Evolutionary conservation across 1,140 invertebrate species (phyloP).

Genomic region (Nephotettix cincticeps): DNA sequence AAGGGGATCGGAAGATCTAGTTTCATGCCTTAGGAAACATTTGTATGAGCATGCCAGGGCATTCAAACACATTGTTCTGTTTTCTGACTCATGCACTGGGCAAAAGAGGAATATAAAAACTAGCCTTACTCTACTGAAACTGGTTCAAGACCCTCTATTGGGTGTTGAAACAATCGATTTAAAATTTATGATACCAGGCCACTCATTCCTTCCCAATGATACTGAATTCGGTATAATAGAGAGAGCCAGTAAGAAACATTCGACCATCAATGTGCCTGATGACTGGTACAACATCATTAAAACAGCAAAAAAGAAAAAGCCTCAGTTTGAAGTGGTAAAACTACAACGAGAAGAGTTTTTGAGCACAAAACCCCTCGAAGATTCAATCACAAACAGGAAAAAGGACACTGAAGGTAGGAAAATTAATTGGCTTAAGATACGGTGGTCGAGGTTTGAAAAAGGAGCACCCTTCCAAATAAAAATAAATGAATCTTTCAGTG

Average conservation of each 20-base stretch:
- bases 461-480: constrained; percentile 6
- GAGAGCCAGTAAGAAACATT: constrained; percentile 24
- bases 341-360: constrained; percentile 5
- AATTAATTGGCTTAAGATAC: background rate
- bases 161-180: constrained; percentile 37
- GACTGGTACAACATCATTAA: constrained; percentile 9
- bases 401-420: background rate
- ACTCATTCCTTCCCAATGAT: constrained; percentile 32
- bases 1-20: constrained; percentile 38
- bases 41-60: constrained; percentile 32
- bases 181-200: constrained; percentile 35
- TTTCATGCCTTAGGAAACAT: constrained; percentile 37
- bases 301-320: constrained; percentile 5
- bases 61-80: constrained; percentile 34
- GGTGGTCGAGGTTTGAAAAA: constrained; percentile 14
- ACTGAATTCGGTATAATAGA: constrained; percentile 32
- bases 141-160: constrained; percentile 33
- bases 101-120: constrained; percentile 31
- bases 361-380: background rate
- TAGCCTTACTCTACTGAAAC: constrained; percentile 32
- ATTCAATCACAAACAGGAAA: background rate
- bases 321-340: constrained; percentile 5
- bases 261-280: background rate
- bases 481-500: constrained; percentile 5
- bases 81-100: constrained; percentile 29